Evolutionary conservation across 2,113 vertebrate species (phyloP), one percentile per base, ranked within the genome.

Genomic region (Pleuronectes platessa): DNA sequence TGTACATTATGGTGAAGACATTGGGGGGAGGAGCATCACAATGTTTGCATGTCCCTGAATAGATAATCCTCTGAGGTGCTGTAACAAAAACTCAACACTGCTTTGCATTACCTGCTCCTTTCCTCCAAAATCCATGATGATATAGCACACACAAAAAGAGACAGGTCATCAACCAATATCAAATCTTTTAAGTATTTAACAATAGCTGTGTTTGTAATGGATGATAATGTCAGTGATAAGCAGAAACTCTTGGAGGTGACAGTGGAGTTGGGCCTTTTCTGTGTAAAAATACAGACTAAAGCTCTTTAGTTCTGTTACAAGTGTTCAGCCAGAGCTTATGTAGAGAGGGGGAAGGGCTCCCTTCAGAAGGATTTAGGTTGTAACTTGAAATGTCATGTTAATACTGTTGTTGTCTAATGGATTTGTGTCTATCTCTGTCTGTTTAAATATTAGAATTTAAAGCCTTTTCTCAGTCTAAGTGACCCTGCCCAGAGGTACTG

Each of bases 321-420:
- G 55, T 45, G 80, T 69, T 26, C 10, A 67, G 63, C 58, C 26
- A 23, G 58, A 81, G 81, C 78, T 88, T 80, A 78, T 60, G 58
- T 27, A 20, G 10, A 13, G 55, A 54, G 76, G 78, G 80, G 73
- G 79, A 2, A 2, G 85, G 59, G 80, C 64, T 72, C 60, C 31
- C 35, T 86, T 83, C 64, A 78, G 35, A 70, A 23, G 68, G 88
- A 84, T 90, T 88, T 75, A 68, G 86, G 78, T 73, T 31, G 8
- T 82, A 77, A 75, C 70, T 61, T 73, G 78, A 73, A 71, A 81
- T 77, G 74, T 71, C 58, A 68, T 47, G 75, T 81, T 84, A 67
- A 83, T 83, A 18, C 64, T 71, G 60, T 71, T 85, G 82, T 85
- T 73, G 70, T 80, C 84, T 67, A 68, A 26, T 35, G 24, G 66